phyloP scores from a whole-genome alignment of 2,797 vertebrate genomes.

The Momotus momota region DNA sequence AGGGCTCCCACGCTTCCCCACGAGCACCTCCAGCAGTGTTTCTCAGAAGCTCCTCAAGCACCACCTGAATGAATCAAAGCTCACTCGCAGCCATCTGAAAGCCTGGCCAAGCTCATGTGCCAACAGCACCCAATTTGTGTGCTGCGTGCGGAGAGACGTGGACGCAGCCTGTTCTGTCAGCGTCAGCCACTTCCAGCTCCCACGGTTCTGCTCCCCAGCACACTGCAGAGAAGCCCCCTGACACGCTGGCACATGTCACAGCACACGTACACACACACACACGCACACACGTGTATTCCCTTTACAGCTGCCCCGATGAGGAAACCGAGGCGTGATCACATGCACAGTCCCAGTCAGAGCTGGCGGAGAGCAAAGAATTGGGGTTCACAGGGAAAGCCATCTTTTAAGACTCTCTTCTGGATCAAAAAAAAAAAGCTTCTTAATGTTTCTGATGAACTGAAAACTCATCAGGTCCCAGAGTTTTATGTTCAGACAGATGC shows the following conservation, averaged over 20 bases:
- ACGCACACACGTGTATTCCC: not conserved
- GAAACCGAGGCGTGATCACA: not conserved
- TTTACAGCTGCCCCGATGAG: not conserved
- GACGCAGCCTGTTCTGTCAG: not conserved
- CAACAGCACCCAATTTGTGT: not conserved
- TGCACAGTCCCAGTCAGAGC: no score
- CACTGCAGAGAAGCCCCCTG: not conserved
- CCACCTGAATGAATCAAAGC: not conserved
- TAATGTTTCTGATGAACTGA: not conserved
- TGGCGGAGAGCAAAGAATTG: not conserved
- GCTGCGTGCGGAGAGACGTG: fast-evolving
- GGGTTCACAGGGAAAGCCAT: not conserved
- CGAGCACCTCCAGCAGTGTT: not conserved
- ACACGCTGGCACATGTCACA: not conserved
- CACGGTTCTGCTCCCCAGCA: not conserved
- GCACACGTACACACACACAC: not conserved
- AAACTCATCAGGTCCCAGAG: not conserved
- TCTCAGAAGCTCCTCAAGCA: not conserved
- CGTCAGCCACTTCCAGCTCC: not conserved
- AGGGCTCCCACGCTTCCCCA: not conserved
- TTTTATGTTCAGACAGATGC: not conserved
- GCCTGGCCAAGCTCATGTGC: fast-evolving
- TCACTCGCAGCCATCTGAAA: not conserved
- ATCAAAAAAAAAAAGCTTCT: not conserved
- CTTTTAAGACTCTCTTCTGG: not conserved